phyloP scores from a whole-genome alignment of 2,888 invertebrate genomes.

The Seira sanloemensis region DNA sequence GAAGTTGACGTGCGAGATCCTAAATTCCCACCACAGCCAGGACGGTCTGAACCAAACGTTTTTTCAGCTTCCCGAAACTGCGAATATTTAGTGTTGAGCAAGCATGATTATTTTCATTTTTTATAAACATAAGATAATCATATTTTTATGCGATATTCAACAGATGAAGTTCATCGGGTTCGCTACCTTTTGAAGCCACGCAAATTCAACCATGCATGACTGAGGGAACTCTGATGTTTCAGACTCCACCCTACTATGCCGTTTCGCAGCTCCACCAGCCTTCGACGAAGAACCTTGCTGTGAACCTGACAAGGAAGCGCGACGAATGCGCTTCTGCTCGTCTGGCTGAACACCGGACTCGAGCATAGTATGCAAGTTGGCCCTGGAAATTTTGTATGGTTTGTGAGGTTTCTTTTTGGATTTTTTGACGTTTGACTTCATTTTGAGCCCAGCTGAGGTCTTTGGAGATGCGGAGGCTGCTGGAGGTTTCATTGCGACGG shows the following conservation, averaged over 20 bases:
- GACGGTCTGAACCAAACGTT: constrained; percentile 20
- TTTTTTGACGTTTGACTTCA: constrained; percentile 30
- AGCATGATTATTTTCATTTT: too few species aligned
- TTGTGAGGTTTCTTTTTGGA: constrained; percentile 41
- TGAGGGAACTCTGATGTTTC: constrained; percentile 29
- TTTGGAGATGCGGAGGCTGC: background rate
- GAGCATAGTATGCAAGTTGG: constrained; percentile 9
- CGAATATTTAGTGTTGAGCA: too few species aligned
- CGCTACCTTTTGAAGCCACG: constrained; percentile 41
- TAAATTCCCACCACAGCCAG: background rate
- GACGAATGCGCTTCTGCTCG: constrained; percentile 26
- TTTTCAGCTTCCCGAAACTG: constrained; percentile 47
- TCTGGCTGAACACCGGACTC: constrained; percentile 16
- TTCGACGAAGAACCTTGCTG: constrained; percentile 11
- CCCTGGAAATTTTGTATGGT: constrained; percentile 48
- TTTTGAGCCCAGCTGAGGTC: background rate
- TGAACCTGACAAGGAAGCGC: constrained; percentile 8
- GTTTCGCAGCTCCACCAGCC: background rate
- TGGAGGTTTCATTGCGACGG: background rate
- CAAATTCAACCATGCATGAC: constrained; percentile 29
- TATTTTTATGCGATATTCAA: background rate
- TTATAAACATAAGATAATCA: background rate
- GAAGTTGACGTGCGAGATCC: background rate
- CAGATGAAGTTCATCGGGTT: background rate
- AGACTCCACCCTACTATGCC: background rate